Conservation (phyloP, 2,797 vertebrate genomes). For the Pteropus rufus region DNA sequence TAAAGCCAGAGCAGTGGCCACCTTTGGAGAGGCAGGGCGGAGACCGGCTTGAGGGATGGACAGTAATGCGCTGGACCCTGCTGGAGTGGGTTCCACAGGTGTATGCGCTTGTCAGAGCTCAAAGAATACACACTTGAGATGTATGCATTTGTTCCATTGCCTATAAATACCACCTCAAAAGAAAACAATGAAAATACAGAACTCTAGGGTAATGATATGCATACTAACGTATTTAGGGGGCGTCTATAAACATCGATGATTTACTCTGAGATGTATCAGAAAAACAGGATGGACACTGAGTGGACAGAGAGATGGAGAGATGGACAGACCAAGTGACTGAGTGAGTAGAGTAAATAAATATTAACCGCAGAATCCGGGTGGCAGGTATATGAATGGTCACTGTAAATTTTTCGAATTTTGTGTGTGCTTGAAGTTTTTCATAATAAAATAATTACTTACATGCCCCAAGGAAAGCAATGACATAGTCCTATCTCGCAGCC, state of each 20-base stretch:
- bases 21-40: neutral
- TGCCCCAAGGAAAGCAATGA: neutral
- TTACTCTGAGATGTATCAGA: neutral
- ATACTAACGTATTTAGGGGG: neutral
- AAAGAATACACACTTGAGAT: neutral
- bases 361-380: neutral
- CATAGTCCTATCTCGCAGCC: no score
- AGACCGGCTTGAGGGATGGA: neutral
- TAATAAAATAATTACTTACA: neutral
- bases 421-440: neutral
- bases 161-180: neutral
- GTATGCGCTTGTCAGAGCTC: neutral
- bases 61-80: neutral
- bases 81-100: no score
- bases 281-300: neutral
- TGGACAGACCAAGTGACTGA: neutral
- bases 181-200: neutral
- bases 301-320: neutral
- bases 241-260: neutral
- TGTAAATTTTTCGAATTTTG: neutral
- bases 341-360: neutral
- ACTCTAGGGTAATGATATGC: neutral
- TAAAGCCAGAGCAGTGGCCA: neutral
- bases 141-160: neutral
- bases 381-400: neutral